Evolutionary conservation across 2,888 invertebrate species (phyloP), one percentile per base, ranked within the genome.

Genomic region (Tholera decimalis): DNA sequence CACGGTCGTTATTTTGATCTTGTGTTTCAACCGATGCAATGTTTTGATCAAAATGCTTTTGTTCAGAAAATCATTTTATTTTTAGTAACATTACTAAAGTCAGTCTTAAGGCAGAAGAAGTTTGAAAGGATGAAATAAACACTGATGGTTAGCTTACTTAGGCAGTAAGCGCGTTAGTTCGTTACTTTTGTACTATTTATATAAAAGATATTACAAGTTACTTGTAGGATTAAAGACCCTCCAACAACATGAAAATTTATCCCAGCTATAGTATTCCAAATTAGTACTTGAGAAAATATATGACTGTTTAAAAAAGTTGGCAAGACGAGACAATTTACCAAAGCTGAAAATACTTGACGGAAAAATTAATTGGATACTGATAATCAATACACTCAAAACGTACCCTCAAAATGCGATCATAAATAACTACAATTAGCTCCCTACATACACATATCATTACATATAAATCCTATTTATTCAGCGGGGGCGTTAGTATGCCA

Each of bases 1-100:
- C 57, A 76, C 56, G 76, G 80, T 64, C 74, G 76, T 71, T 70
- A 74, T 82, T 84, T 75, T 73, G 66, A 60, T 74, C 69, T 80
- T 76, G 57, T 73, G 33, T 73, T 78, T 46, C 66, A 58, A 54
- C 44, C n/a, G 37, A 50, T 61, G 43, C 41, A 51, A 58, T 61
- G 33, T 73, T 78, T 47, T 51, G 57, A 66, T 58, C 15, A 13
- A 1, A 58, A 6, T 41, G 2, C 28, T 7, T 46, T 73, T 78
- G 33, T 73, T 59, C 9, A 18, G 37, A 24, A 15, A 22, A 24
- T 30, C 9, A 24, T 69, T 46, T 20, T 9, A 50, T 53, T 59
- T 60, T 28, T 37, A 61, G 26, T 54, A 33, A 13, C 8, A 20
- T 30, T 28, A 33, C 20, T 22, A n/a, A 58, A 35, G 57, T 26